Evolutionary conservation across 2,113 vertebrate genomes (phyloP), one percentile per base, ranked within the genome.

Genomic region (Xerus inauris): DNA sequence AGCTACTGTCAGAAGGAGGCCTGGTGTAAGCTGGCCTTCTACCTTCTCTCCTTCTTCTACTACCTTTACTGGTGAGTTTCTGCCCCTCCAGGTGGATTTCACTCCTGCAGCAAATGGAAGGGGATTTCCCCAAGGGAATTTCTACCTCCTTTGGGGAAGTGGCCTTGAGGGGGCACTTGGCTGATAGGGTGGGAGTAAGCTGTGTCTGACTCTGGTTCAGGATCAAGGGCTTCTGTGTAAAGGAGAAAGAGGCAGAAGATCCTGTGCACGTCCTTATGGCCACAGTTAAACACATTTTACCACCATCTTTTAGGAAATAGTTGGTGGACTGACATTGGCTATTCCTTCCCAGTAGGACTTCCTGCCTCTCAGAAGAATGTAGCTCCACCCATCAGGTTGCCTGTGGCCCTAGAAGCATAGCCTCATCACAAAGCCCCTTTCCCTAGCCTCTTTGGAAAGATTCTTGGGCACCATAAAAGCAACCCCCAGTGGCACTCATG

Each of bases 1-100:
- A 99, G 99, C 97, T 99, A 99, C 98, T 99, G 99, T 97, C 99
- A 99, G 98, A 99, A 99, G 98, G 99, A 99, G 98, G 99, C 99
- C 91, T 99, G 99, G 99, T 99, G 99, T 98, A 99, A 99, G 98
- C 99, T 99, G 98, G 99, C 99, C 94, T 99, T 99, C 98, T 99
- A 99, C 45, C 99, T 99, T 88, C 99, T 99, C 45, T 99, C 99
- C 85, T 99, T 99, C 99, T 99, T 99, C 99, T 99, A 99, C 98
- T 99, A 99, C 99, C 99, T 99, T 91, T 99, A 99, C 98, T 99
- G 99, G 99, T 99, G 98, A 99, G 99, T 98, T 22, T 88, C 80
- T 26, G 6, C n/a, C 64, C n/a, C 62, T 30, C 54, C 24, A 2
- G 4, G 17, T 12, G 69, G n/a, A 38, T 12, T 5, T 72, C 26